Percentiles rank a stretch among this genome's conserved stretches.
phyloP scores from a whole-genome alignment of 2,113 vertebrate genomes.

The Isichthys henryi region DNA sequence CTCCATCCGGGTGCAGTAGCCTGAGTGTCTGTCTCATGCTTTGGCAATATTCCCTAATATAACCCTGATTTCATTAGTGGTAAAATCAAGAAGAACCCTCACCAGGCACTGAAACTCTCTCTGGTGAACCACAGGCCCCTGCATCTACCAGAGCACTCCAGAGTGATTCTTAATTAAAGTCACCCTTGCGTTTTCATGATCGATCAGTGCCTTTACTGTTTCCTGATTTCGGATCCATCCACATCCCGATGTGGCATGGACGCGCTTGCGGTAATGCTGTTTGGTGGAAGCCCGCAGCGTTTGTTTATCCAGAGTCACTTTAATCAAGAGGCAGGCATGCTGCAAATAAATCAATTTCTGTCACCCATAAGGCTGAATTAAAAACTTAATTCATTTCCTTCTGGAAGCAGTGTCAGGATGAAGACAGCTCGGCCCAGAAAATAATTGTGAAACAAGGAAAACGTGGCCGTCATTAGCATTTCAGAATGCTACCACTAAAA shows the following conservation, averaged over 20 bases:
- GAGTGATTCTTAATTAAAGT: slow-evolving; percentile 52
- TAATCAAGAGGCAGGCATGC: slow-evolving; percentile 6
- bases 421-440: not conserved
- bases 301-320: slow-evolving; percentile 14
- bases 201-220: not conserved
- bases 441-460: not conserved
- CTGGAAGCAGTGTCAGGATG: not conserved
- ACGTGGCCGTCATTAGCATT: not conserved
- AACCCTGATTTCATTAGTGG: slow-evolving; percentile 62
- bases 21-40: slow-evolving; percentile 5
- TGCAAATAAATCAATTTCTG: slow-evolving; percentile 21
- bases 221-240: not conserved
- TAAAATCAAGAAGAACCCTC: slow-evolving; percentile 55
- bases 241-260: not conserved
- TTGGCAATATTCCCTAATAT: slow-evolving; percentile 57
- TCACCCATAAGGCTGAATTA: slow-evolving; percentile 18
- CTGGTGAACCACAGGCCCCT: slow-evolving; percentile 34
- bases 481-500: not conserved
- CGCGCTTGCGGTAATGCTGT: not conserved
- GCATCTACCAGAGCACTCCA: slow-evolving; percentile 38
- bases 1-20: not conserved
- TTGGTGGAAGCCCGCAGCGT: not conserved
- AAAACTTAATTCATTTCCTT: slow-evolving; percentile 14
- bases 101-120: slow-evolving; percentile 34
- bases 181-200: slow-evolving; percentile 24